Conservation (phyloP, 2,888 invertebrate species). For the Acrocyrtus sp. region DNA sequence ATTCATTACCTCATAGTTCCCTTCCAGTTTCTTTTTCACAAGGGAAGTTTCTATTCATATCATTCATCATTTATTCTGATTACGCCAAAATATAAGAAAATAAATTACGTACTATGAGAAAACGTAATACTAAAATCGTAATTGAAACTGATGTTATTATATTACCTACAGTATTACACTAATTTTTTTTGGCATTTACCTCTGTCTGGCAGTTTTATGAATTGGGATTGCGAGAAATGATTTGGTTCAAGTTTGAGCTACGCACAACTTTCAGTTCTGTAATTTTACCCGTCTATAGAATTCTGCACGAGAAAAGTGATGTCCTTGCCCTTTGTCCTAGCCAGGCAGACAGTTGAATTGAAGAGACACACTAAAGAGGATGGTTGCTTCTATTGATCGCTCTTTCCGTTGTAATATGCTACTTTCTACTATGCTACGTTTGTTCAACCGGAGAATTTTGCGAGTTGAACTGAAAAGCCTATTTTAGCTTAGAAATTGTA, state of each 20-base stretch:
- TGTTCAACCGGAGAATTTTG: neutral
- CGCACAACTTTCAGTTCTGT: neutral
- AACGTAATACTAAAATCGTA: no score
- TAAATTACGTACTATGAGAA: no score
- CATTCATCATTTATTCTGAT: no score
- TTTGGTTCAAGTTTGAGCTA: no score
- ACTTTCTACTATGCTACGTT: no score
- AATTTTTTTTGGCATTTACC: neutral
- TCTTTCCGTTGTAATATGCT: conserved; percentile 21
- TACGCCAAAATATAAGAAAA: no score
- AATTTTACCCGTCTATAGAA: neutral
- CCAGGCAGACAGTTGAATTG: neutral
- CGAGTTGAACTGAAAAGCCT: neutral
- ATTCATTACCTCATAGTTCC: no score
- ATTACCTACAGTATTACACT: no score
- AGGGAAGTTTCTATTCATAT: no score
- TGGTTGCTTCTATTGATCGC: conserved; percentile 40
- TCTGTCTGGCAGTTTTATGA: neutral
- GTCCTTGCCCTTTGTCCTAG: conserved; percentile 51
- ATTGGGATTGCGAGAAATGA: no score
- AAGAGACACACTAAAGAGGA: conserved; percentile 2
- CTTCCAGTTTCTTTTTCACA: no score
- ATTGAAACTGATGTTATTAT: no score
- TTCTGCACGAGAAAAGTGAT: neutral
- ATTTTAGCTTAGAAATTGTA: neutral